Percentiles rank a stretch among this genome's conserved stretches.
These are phyloP conservation scores for Osmerus mordax DNA, from an alignment of 2,113 vertebrate species.

Conservation along the genomic window DNA sequence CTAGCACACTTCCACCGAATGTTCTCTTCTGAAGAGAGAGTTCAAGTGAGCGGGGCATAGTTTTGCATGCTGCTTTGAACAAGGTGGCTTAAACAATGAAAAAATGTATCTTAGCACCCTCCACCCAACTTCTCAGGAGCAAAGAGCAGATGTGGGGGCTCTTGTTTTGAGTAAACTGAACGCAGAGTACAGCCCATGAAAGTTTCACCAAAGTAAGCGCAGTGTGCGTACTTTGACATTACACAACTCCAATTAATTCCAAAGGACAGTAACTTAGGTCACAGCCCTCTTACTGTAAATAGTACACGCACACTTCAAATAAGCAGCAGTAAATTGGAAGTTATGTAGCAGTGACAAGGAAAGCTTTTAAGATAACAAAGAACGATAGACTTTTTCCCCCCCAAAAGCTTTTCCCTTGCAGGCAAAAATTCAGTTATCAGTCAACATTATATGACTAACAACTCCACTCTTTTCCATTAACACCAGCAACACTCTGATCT, in stretches of 20 bases:
- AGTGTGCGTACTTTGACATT: not conserved
- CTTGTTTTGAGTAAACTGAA: not conserved
- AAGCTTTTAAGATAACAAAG: not conserved
- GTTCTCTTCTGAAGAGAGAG: conserved; percentile 48
- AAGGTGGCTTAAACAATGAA: conserved; percentile 18
- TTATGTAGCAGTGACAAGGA: not conserved
- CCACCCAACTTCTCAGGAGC: conserved; percentile 26
- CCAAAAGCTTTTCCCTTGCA: not conserved
- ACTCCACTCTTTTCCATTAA: not conserved
- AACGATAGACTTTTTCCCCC: too few relatives aligned
- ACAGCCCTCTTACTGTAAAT: not conserved
- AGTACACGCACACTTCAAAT: not conserved
- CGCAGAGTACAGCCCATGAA: not conserved
- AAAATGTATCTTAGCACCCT: conserved; percentile 37
- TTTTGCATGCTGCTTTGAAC: conserved; percentile 24
- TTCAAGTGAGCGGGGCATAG: conserved; percentile 44
- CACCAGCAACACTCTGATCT: not conserved
- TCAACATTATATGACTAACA: conserved; percentile 5
- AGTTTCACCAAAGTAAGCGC: not conserved
- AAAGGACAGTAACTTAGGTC: not conserved
- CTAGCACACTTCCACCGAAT: conserved; percentile 39
- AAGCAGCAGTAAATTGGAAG: not conserved
- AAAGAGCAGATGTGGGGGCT: conserved; percentile 6
- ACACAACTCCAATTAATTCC: not conserved
- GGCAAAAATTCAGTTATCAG: not conserved